Evolutionary conservation across 2,888 invertebrate genomes (phyloP).

Genomic region (Dioctria rufipes): DNA sequence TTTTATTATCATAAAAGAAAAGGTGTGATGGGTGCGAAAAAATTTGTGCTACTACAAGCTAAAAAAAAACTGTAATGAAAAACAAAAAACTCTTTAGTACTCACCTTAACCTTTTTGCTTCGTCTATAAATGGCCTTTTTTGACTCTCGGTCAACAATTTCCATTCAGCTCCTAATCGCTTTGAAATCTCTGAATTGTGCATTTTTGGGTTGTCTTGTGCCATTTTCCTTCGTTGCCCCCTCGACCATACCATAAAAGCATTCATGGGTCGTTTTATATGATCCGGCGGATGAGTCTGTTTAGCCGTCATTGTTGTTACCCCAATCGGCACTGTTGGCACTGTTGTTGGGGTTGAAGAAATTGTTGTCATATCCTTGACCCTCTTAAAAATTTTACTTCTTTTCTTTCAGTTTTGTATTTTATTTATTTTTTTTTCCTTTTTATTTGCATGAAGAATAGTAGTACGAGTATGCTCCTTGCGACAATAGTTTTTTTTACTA

Average conservation of each 20-base stretch:
- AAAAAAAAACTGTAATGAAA: no score
- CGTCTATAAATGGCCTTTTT: slow-evolving; percentile 95
- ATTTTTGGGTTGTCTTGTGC: slow-evolving; percentile 95
- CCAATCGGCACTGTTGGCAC: not conserved
- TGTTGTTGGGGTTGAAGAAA: slow-evolving; percentile 11
- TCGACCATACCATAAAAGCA: slow-evolving; percentile 97
- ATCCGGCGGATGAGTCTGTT: slow-evolving; percentile 72
- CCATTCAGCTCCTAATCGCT: slow-evolving; percentile 94
- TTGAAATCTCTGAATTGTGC: slow-evolving; percentile 75
- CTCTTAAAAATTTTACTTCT: not conserved
- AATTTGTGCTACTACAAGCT: no score
- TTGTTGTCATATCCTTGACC: slow-evolving; percentile 36
- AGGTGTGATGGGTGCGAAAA: no score
- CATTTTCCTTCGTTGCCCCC: slow-evolving; percentile 93
- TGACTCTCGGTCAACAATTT: slow-evolving; percentile 89
- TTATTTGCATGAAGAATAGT: not conserved
- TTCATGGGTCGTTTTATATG: slow-evolving; percentile 98
- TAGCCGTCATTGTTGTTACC: slow-evolving; percentile 61
- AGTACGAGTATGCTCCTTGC: not conserved
- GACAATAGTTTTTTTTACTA: no score
- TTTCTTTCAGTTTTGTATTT: no score
- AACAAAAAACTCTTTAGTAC: slow-evolving; percentile 61
- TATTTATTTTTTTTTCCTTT: not conserved
- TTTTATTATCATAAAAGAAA: no score
- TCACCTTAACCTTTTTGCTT: slow-evolving; percentile 90